These are phyloP conservation scores for Magallana angulata DNA, from an alignment of 1,140 invertebrate genomes.

Conservation along the genomic window DNA sequence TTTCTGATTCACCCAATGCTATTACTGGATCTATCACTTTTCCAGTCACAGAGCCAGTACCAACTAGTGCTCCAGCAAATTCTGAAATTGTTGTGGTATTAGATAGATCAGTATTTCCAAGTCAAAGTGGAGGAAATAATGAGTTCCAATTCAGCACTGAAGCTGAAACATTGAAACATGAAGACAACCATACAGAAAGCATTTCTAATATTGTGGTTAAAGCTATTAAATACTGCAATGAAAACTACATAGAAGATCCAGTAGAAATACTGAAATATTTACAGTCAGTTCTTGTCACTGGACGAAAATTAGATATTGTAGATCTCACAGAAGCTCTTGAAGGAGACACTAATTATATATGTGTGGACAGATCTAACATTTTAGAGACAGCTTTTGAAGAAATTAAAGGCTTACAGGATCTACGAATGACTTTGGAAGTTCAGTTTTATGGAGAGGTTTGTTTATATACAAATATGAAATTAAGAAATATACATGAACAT, in stretches of 20 bases:
- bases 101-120: no score
- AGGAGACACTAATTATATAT: constrained; percentile 50
- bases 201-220: constrained; percentile 1
- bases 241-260: constrained; percentile 49
- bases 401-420: constrained; percentile 43
- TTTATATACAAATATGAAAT: background rate
- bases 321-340: constrained; percentile 27
- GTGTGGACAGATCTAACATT: constrained; percentile 47
- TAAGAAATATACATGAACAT: background rate
- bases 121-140: no score
- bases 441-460: constrained; percentile 58
- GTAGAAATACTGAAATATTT: constrained; percentile 54
- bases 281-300: constrained; percentile 47
- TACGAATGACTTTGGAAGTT: constrained; percentile 47
- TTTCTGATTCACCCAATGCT: background rate
- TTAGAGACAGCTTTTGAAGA: constrained; percentile 51
- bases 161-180: constrained; percentile 2
- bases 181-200: background rate
- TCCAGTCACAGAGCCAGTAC: background rate
- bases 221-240: background rate
- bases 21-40: background rate
- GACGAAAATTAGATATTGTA: constrained; percentile 36
- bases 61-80: no score
- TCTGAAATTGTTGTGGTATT: no score
- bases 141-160: no score